phyloP scores from a whole-genome alignment of 2,797 vertebrate species.

The Tenualosa thibaudeaui region DNA sequence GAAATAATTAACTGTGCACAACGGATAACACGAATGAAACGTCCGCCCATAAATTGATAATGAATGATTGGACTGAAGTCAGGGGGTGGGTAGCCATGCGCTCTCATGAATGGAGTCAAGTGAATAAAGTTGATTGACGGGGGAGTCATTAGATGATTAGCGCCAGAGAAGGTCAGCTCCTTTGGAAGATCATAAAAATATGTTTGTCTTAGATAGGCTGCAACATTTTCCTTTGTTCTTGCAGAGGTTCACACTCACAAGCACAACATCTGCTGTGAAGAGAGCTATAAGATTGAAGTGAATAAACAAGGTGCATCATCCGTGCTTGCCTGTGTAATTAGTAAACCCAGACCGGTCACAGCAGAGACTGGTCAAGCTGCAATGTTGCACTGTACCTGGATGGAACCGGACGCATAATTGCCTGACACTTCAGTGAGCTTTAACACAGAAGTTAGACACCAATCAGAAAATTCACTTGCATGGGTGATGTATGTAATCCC shows the following conservation, averaged over 20 bases:
- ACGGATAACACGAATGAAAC: constrained; percentile 43
- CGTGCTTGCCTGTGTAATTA: neutral
- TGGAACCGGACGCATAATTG: neutral
- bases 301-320: neutral
- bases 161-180: constrained; percentile 27
- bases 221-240: neutral
- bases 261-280: neutral
- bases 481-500: constrained; percentile 5
- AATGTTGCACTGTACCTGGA: neutral
- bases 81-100: constrained; percentile 32
- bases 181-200: constrained; percentile 38
- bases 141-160: constrained; percentile 25
- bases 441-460: neutral
- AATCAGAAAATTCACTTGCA: neutral
- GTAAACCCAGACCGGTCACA: neutral
- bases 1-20: constrained; percentile 67
- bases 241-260: neutral
- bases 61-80: constrained; percentile 28
- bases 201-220: constrained; percentile 9
- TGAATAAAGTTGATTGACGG: constrained; percentile 30
- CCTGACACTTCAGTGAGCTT: neutral
- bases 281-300: neutral
- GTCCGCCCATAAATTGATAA: constrained; percentile 39
- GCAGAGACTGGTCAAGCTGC: neutral
- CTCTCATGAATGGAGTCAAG: constrained; percentile 45